Percentiles rank a stretch among this genome's conserved stretches.
Evolutionary conservation across 2,797 vertebrate species (phyloP).

Genomic region (Tympanoctomys barrerae): DNA sequence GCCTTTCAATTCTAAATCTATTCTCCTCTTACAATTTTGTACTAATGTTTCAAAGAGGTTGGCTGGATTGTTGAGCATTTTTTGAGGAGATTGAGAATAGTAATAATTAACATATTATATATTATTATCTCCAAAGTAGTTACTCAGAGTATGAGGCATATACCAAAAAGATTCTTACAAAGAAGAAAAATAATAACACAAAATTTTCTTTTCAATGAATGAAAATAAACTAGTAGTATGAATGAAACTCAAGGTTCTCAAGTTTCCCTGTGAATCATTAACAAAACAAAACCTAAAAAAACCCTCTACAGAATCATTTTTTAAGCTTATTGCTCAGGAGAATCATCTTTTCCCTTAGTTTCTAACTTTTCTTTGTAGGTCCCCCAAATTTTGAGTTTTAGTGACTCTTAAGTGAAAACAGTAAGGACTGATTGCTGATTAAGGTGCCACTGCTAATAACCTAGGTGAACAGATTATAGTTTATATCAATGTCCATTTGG

Average conservation of each 20-base stretch:
- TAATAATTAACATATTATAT: not conserved
- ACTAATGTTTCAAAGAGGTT: conserved; percentile 18
- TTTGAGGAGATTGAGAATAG: conserved; percentile 40
- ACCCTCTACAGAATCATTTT: conserved; percentile 6
- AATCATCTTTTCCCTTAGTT: conserved; percentile 22
- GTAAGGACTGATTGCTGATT: not conserved
- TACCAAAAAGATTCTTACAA: too few relatives aligned
- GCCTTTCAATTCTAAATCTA: conserved; percentile 3
- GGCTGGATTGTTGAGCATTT: not conserved
- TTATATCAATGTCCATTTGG: not conserved
- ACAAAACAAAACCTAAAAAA: not conserved
- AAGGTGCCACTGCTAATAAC: not conserved
- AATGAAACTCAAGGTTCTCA: not conserved
- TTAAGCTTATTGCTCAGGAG: not conserved
- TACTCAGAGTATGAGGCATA: too few relatives aligned
- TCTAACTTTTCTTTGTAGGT: conserved; percentile 35
- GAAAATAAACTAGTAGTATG: too few relatives aligned
- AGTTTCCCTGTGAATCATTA: conserved; percentile 19
- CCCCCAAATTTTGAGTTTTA: not conserved
- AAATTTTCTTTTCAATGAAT: too few relatives aligned
- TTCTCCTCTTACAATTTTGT: not conserved
- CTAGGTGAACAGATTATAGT: not conserved
- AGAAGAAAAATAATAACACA: too few relatives aligned
- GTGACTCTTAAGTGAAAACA: not conserved
- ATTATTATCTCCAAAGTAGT: too few relatives aligned